Evolutionary conservation across 2,113 vertebrate species (phyloP), one percentile per base, ranked within the genome.

Genomic region (Petroica traversi): DNA sequence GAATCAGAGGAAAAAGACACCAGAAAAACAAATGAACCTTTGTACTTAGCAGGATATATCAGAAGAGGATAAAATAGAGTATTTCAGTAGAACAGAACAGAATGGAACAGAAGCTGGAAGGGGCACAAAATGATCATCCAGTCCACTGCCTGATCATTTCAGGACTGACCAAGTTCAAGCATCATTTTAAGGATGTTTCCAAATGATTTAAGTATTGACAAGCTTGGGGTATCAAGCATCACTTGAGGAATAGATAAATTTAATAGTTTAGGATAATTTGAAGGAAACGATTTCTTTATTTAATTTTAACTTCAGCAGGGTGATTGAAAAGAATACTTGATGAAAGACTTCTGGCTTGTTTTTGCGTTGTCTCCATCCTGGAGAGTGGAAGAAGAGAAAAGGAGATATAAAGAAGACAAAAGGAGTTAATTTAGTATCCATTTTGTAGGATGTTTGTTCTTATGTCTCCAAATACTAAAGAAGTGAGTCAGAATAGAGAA

Each of bases 281-380:
- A 96, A 92, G 78, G 92, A 90, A 94, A 92, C 88, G 0, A 72
- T 92, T 73, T 91, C 29, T 73, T 91, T 79, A 67, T 95, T 85
- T 83, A 67, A 91, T 94, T 94, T 94, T 93, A 59, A 88, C 59
- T 34, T 52, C 36, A 77, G 68, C 36, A 81, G 73, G 92, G 85
- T 79, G 66, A 86, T 46, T 22, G 25, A 55, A 89, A 88, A 51
- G 38, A 80, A 46, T 61, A 77, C 23, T 38, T 33, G 41, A 59
- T 52, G 40, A 77, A 83, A 84, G 31, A n/a, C 51, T 64, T 78
- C 66, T 63, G 58, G 12, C 14, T 91, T 92, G 28, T 33, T 76
- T 92, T 93, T 55, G 41, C 59, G 73, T 38, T 38, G 36, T 85
- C 67, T 85, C 49, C 8, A 7, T 81, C 54, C n/a, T 20, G 49